These are phyloP conservation scores for Dasypus novemcinctus DNA, from an alignment of 2,113 vertebrate genomes.

Conservation along the genomic window DNA sequence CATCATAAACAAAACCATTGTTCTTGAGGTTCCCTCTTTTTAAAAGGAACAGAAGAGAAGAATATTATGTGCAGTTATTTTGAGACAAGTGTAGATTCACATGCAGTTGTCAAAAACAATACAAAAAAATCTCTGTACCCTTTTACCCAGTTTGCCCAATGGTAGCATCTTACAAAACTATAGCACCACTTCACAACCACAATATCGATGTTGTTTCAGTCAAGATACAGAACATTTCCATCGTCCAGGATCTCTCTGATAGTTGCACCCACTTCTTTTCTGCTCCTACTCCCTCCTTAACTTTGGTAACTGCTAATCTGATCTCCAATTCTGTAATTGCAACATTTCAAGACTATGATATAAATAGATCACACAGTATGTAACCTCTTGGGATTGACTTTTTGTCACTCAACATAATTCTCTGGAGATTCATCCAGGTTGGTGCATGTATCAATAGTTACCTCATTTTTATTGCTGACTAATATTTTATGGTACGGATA, in stretches of 20 bases:
- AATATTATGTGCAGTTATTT: not conserved
- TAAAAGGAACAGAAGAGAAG: not conserved
- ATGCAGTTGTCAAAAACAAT: not conserved
- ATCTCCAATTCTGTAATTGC: not conserved
- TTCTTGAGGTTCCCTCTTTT: not conserved
- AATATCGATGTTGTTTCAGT: not conserved
- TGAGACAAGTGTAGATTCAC: not conserved
- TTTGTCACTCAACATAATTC: not conserved
- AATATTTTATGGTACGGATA: not conserved
- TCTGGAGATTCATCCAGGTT: not conserved
- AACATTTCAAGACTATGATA: not conserved
- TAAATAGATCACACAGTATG: not conserved
- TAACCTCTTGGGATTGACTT: not conserved
- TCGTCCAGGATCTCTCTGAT: not conserved
- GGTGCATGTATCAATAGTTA: not conserved
- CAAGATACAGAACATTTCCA: not conserved
- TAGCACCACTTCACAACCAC: not conserved
- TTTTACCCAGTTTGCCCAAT: not conserved
- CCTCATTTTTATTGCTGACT: not conserved
- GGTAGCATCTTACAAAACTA: not conserved
- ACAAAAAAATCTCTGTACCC: not conserved
- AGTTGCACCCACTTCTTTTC: not conserved
- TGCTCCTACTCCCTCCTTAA: not conserved
- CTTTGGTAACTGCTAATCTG: not conserved
- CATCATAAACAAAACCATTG: not conserved